Evolutionary conservation across 2,888 invertebrate genomes (phyloP).

Genomic region (Drosophila trichaetosa): DNA sequence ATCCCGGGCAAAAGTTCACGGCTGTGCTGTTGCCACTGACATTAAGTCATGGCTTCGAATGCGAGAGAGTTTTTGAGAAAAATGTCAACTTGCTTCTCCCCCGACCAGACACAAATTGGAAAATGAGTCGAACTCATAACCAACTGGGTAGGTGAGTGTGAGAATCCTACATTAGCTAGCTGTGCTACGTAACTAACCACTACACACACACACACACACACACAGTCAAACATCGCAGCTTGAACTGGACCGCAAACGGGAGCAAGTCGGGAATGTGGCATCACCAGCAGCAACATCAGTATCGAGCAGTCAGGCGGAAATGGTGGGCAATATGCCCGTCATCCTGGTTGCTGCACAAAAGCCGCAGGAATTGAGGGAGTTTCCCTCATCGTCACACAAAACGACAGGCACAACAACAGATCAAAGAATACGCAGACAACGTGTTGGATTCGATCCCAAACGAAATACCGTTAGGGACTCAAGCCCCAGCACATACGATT

Average conservation of each 20-base stretch:
- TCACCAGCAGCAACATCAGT: background rate
- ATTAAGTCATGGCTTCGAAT: constrained; percentile 38
- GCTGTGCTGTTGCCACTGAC: constrained; percentile 41
- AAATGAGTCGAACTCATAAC: constrained; percentile 65
- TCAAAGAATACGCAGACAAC: background rate
- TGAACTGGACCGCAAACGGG: constrained; percentile 1
- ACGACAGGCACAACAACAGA: background rate
- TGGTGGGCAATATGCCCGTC: background rate
- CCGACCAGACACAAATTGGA: constrained; percentile 20
- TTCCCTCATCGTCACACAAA: background rate
- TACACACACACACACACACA: background rate
- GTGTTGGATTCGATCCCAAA: background rate
- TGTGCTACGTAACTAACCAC: constrained; percentile 15
- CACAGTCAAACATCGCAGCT: constrained; percentile 22
- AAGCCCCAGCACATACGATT: constrained; percentile 5
- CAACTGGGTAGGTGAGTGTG: constrained; percentile 63
- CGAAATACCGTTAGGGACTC: background rate
- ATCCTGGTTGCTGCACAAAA: constrained; percentile 2
- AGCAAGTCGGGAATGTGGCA: background rate
- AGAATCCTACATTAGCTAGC: background rate
- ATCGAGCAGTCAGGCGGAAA: background rate
- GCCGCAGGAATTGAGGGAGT: background rate
- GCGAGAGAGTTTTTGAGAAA: constrained; percentile 68
- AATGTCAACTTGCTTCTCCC: constrained; percentile 57
- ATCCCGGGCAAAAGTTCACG: constrained; percentile 33